phyloP scores from a whole-genome alignment of 2,113 vertebrate genomes.

The Aegotheles bennettii region DNA sequence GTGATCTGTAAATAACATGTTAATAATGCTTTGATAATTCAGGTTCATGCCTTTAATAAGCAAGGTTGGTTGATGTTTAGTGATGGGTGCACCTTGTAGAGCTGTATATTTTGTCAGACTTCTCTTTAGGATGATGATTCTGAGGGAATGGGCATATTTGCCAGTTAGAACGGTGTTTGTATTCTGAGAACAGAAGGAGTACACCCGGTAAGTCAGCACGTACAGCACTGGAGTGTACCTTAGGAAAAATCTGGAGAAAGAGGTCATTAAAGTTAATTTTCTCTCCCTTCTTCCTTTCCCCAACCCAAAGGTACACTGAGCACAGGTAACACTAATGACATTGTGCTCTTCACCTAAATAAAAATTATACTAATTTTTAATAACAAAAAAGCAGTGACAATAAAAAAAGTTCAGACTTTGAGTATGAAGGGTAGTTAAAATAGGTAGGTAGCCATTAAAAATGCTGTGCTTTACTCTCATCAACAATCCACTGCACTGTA shows the following conservation, averaged over 20 bases:
- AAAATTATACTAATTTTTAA: neutral
- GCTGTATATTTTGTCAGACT: neutral
- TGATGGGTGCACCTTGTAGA: neutral
- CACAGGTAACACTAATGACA: neutral
- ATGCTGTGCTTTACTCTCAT: neutral
- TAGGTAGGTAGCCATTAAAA: neutral
- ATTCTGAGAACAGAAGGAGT: neutral
- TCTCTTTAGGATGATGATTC: neutral
- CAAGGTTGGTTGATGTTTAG: neutral
- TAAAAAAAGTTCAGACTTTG: neutral
- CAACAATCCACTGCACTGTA: neutral
- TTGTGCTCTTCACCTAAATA: neutral
- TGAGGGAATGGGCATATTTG: neutral
- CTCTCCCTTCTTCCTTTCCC: neutral
- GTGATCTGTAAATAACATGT: neutral
- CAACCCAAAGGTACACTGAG: neutral
- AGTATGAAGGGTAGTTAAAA: neutral
- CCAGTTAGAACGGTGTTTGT: neutral
- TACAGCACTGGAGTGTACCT: neutral
- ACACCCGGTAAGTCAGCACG: fast-evolving
- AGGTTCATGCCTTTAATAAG: neutral
- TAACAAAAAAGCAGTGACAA: neutral
- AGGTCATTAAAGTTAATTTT: neutral
- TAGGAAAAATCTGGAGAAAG: neutral
- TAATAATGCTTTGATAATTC: neutral